Evolutionary conservation across 2,113 vertebrate genomes (phyloP), one percentile per base, ranked within the genome.

Genomic region (Henicopernis longicauda): DNA sequence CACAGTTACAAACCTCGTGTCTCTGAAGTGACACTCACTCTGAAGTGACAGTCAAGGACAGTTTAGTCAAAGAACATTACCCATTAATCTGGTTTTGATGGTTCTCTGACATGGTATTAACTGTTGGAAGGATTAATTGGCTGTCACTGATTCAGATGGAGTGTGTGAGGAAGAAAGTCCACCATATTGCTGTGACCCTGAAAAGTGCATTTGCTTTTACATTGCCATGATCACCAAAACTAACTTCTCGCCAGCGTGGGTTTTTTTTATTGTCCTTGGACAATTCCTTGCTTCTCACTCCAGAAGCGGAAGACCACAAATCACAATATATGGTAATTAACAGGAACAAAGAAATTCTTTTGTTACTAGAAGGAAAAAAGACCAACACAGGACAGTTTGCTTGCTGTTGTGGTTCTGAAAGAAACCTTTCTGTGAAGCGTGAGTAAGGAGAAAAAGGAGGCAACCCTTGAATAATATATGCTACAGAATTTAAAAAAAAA

Each of bases 1-100:
- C n/a, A 2, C 8, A 14, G 69, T 15, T 21, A 16, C 17, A 79
- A 38, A 23, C 11, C 9, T 38, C 0, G 0, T 8, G 15, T 70
- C 49, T 31, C 18, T 16, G 1, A 1, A n/a, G 34, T 10, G 50
- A 7, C 32, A 50, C n/a, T n/a, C 4, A 1, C 49, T 31, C 18
- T 16, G 1, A 1, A n/a, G 34, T 10, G 50, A 7, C 32, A 50
- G 4, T 1, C 65, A 29, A 20, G 70, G 49, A 16, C 61, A 42
- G 50, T 44, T 20, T 7, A 61, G 63, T 2, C 69, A 23, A 10
- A 25, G 34, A 38, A 7, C 0, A 1, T 7, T 5, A 9, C 20
- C 29, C 10, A 1, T 52, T 1, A 9, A 5, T 38, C 47, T 86
- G 49, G 5, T 13, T 49, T 2, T 26, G 49, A 0, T 25, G 71